Evolutionary conservation across 2,113 vertebrate genomes (phyloP), one percentile per base, ranked within the genome.

Genomic region (Prionailurus bengalensis): DNA sequence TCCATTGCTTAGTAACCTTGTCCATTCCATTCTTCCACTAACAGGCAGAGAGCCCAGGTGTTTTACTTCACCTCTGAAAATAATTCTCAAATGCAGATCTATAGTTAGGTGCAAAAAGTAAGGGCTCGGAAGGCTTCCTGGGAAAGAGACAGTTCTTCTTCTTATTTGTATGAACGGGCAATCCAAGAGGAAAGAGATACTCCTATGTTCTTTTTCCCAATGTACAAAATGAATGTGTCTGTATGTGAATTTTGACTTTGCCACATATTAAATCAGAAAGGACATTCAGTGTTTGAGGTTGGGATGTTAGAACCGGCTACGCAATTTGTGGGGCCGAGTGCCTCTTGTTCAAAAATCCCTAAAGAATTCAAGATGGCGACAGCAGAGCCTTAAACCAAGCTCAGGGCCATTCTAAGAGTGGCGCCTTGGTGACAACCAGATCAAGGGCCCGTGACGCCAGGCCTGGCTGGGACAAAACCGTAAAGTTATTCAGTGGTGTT

Each of bases 1-100:
- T 97, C 97, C 91, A 88, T 66, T 91, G 94, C 71, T 80, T 48
- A 51, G 71, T 84, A 89, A 91, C 45, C 65, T 80, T 94, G 74
- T 81, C 58, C 82, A 3, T 51, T 74, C 53, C 5, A 1, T 51
- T 89, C 76, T 85, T 94, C 15, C 0, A 1, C 21, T 14, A 42
- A 45, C 9, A 79, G 51, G 5, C 39, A 73, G 85, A 80, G 7
- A 2, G 13, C 8, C 25, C n/a, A 31, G 55, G n/a, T 29, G 1
- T 61, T 87, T 83, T 14, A 63, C 45, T 11, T 89, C 66, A 5
- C 90, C 33, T 61, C 82, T 80, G 65, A 83, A 71, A 80, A 79
- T 5, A 7, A 76, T 76, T 92, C 74, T 91, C 74, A 65, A 53
- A 36, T 70, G 25, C 23, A 65, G 39, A 42, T 58, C 55, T 88